Evolutionary conservation across 2,797 vertebrate species (phyloP).

Genomic region (Lindbergichthys nudifrons): DNA sequence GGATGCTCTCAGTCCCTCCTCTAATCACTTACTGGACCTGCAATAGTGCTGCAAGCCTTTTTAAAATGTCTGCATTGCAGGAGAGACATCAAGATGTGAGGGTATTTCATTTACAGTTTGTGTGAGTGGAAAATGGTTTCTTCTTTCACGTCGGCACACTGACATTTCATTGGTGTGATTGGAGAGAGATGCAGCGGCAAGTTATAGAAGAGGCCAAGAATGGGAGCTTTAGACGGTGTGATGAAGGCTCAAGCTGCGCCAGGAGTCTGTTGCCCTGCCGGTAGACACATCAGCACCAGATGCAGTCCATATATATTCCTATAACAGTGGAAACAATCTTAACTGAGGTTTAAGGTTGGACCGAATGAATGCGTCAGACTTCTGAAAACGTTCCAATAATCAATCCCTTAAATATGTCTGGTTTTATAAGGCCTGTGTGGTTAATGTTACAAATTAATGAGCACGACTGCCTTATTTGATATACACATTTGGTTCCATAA

Average conservation of each 20-base stretch:
- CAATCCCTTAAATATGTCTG: not conserved
- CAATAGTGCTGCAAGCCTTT: constrained; percentile 25
- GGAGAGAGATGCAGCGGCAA: constrained; percentile 31
- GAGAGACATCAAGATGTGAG: constrained; percentile 25
- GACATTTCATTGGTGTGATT: constrained; percentile 42
- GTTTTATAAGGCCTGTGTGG: not conserved
- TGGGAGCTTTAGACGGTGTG: constrained; percentile 25
- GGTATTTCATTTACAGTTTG: constrained; percentile 28
- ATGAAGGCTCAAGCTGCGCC: constrained; percentile 42
- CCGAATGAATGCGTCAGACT: not conserved
- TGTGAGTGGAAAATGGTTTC: constrained; percentile 7
- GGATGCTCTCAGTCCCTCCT: constrained; percentile 48
- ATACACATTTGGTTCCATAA: not conserved
- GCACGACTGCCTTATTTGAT: not conserved
- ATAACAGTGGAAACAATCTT: not conserved
- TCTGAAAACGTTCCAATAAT: not conserved
- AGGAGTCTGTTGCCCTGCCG: constrained; percentile 18
- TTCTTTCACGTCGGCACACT: constrained; percentile 19
- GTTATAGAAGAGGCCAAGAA: constrained; percentile 37
- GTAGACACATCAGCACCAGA: constrained; percentile 13
- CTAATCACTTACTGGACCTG: constrained; percentile 65
- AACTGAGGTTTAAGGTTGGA: not conserved
- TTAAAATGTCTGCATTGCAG: constrained; percentile 70
- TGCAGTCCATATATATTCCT: not conserved
- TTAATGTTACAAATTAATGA: not conserved